These are phyloP conservation scores for Coecobrya sp. DNA, from an alignment of 2,888 invertebrate species.

Conservation along the genomic window DNA sequence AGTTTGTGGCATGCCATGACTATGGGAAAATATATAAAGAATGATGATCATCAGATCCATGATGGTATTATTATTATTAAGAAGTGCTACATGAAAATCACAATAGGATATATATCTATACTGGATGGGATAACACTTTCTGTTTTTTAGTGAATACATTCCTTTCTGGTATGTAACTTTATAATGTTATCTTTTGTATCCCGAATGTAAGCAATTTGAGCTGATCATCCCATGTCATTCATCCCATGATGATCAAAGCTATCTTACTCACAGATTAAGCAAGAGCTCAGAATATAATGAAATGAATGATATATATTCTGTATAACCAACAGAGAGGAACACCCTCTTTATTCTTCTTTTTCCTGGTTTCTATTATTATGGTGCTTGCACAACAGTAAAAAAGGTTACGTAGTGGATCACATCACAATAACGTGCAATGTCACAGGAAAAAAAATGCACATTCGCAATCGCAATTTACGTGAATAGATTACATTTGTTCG, in stretches of 20 bases:
- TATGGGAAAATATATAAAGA: neutral
- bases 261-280: conserved; percentile 10
- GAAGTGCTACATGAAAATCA: conserved; percentile 21
- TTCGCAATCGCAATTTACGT: conserved; percentile 22
- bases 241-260: conserved; percentile 23
- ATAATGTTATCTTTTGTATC: conserved; percentile 17
- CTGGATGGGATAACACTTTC: no score
- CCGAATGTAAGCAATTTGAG: conserved; percentile 52
- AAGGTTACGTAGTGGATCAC: conserved; percentile 5
- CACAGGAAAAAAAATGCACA: neutral
- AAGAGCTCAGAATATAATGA: neutral
- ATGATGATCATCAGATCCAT: neutral
- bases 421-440: neutral
- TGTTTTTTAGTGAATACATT: no score
- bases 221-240: conserved; percentile 49
- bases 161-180: conserved; percentile 7
- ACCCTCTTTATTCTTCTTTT: conserved; percentile 14
- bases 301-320: neutral
- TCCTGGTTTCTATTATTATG: neutral
- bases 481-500: neutral
- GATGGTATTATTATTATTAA: conserved; percentile 26
- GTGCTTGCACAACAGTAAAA: neutral
- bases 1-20: conserved; percentile 8
- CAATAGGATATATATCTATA: neutral
- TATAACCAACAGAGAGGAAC: conserved; percentile 17